Conservation (phyloP, 2,113 vertebrate genomes). For the Melanerpes aurifrons region DNA sequence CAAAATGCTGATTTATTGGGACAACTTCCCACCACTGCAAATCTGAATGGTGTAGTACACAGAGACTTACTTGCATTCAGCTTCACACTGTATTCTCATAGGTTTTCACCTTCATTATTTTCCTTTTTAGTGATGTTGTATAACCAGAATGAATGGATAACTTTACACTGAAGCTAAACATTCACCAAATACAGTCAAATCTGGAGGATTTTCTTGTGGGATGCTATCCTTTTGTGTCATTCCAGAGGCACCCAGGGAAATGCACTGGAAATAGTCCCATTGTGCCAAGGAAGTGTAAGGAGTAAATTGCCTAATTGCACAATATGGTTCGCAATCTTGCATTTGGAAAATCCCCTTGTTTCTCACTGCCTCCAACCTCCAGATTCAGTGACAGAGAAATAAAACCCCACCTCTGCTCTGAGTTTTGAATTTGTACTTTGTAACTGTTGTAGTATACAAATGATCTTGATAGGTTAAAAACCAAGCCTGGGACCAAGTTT, state of each 20-base stretch:
- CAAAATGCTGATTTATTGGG: slow-evolving; percentile 48
- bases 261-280: neutral
- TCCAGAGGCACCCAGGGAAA: neutral
- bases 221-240: neutral
- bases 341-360: neutral
- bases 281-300: neutral
- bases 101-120: neutral
- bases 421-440: neutral
- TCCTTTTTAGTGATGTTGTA: neutral
- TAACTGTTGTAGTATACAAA: neutral
- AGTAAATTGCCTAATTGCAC: neutral
- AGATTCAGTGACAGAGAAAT: neutral
- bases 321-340: neutral
- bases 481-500: neutral
- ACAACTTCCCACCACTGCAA: slow-evolving; percentile 32
- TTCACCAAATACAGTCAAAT: neutral
- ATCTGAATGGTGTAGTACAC: slow-evolving; percentile 33
- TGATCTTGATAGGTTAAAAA: neutral
- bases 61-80: slow-evolving; percentile 36
- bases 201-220: neutral
- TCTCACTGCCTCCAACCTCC: neutral
- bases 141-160: neutral
- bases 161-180: neutral
- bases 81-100: neutral
- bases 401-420: neutral